Percentiles rank a stretch among this genome's conserved stretches.
phyloP scores from a whole-genome alignment of 2,888 invertebrate genomes.

The Pandemis corylana region DNA sequence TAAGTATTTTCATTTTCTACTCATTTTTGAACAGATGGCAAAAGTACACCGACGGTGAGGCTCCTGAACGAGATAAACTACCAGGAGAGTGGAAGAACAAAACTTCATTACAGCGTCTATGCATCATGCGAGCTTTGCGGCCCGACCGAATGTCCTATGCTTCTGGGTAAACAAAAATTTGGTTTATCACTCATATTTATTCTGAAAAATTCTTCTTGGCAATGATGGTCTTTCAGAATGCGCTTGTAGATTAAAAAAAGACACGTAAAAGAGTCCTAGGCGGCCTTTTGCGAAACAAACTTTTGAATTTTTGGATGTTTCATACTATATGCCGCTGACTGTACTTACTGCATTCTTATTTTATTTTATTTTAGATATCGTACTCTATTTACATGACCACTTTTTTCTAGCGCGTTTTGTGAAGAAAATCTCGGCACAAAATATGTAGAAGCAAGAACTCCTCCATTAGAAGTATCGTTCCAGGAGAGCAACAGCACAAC shows the following conservation, averaged over 20 bases:
- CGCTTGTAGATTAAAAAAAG: no score
- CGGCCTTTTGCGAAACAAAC: no score
- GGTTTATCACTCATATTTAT: constrained; percentile 55
- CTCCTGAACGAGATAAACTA: constrained; percentile 96
- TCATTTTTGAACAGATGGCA: constrained; percentile 89
- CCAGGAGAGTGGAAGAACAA: constrained; percentile 99
- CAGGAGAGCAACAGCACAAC: constrained; percentile 93
- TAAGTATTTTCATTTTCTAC: constrained; percentile 75
- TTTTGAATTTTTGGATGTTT: no score
- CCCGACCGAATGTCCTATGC: constrained; percentile 98
- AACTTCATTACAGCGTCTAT: constrained; percentile 92
- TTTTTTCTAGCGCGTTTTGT: constrained; percentile 88
- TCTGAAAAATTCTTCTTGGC: no score
- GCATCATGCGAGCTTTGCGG: constrained; percentile 95
- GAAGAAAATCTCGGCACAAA: constrained; percentile 94
- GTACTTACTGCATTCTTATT: not conserved
- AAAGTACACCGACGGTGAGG: constrained; percentile 95
- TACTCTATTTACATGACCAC: constrained; percentile 14
- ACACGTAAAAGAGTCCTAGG: no score
- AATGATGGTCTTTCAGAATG: no score
- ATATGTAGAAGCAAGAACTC: constrained; percentile 91
- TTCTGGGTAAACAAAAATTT: constrained; percentile 71
- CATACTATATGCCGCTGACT: no score
- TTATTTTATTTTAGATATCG: not conserved
- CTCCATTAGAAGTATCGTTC: constrained; percentile 94